Evolutionary conservation across 2,797 vertebrate species (phyloP), one percentile per base, ranked within the genome.

Genomic region (Pipistrellus pipistrellus): DNA sequence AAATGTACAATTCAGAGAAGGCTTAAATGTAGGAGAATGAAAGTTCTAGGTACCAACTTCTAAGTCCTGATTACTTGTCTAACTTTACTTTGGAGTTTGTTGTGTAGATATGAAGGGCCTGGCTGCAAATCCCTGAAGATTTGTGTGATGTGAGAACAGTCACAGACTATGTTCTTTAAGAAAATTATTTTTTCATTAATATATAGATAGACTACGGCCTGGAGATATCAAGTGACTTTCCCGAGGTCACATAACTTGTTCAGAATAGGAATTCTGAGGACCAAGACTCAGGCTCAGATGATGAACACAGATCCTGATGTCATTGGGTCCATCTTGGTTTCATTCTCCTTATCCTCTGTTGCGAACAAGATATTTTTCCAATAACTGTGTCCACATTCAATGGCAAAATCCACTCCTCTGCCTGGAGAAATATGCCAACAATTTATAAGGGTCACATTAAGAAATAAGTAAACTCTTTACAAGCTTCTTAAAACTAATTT

Each of bases 111-210:
- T 9, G 30, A 85, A 89, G 18, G 15, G 27, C 4, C 20, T 46
- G 25, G 25, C 11, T 62, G 35, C 10, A 25, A 85, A 64, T 35
- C 30, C 20, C 3, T 83, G 12, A 57, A 44, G 38, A n/a, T 38
- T 20, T 32, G 14, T 53, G n/a, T 10, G 57, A 77, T 46, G 1
- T n/a, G 55, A 91, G 38, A 89, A 87, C 2, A 6, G 25, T 27
- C 8, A n/a, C 59, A 55, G 11, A 44, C 44, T 30, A 32, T 48
- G 17, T 53, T 55, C 30, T 20, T 85, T 85, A 3, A 14, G 44
- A 53, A 92, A 92, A 18, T 23, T 90, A 21, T 46, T 38, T 69
- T 69, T 57, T 15, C 14, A 11, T 87, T 68, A 51, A 46, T 75
- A 57, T 84, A 68, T 4, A 89, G 23, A 6, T 15, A 78, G 21